Evolutionary conservation across 2,113 vertebrate species (phyloP).

Genomic region (Pleuronectes platessa): DNA sequence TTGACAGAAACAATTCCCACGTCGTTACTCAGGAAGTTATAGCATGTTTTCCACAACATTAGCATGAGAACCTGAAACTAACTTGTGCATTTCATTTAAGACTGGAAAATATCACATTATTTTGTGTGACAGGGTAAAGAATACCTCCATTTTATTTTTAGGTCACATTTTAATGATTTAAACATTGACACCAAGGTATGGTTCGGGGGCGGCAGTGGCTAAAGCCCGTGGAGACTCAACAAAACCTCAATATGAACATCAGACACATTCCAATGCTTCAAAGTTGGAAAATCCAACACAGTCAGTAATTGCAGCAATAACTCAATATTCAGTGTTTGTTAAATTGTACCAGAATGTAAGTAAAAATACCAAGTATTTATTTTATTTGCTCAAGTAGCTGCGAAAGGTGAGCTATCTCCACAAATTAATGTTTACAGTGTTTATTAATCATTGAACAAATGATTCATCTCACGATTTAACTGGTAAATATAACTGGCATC

Average conservation of each 20-base stretch:
- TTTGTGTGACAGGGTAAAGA: neutral
- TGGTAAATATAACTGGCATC: no score
- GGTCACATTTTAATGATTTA: conserved; percentile 8
- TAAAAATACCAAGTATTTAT: no score
- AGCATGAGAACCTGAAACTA: conserved; percentile 33
- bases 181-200: neutral
- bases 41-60: conserved; percentile 52
- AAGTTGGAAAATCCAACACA: neutral
- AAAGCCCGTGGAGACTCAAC: neutral
- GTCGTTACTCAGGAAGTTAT: conserved; percentile 49
- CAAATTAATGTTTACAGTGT: no score
- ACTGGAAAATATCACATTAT: conserved; percentile 15
- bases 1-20: conserved; percentile 61
- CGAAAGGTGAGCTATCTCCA: no score
- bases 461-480: no score
- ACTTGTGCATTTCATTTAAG: conserved; percentile 29
- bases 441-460: no score
- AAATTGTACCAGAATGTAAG: no score
- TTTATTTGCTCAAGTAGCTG: no score
- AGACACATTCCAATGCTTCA: neutral
- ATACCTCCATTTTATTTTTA: conserved; percentile 12
- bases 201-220: neutral
- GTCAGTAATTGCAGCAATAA: neutral
- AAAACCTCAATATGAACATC: no score
- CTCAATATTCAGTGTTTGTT: no score